Base-by-base conservation (phyloP, 2,888 invertebrate genomes). In the Smittia aterrima region DNA sequence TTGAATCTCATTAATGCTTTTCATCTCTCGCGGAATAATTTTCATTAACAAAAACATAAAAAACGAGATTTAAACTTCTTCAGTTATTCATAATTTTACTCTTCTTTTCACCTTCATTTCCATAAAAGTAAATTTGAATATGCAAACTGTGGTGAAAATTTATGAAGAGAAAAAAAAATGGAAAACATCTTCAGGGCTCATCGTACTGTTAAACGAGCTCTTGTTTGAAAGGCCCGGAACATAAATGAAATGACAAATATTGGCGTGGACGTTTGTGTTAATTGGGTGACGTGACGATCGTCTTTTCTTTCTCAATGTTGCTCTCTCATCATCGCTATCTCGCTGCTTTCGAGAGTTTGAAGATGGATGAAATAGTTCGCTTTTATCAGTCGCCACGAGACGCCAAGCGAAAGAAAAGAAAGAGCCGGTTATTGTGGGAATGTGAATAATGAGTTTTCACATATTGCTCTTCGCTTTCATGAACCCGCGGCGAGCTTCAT, bases 161-260 rank as follows among this genome's bases (percentile, higher is more conserved):
- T 2, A 58, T 58, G 58, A 22, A 13, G 7, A 58, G 58, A 22
- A 13, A 3, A 58, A 58, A 11, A 58, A 58, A 22, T 58, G 58
- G 22, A 58, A 58, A 58, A 58, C 58, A 22, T 47, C 47, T 47
- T 47, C 16, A 16, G 47, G 47, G 16, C 16, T 47, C 16, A n/a
- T 11, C 47, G n/a, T 11, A n/a, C 47, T n/a, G n/a, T 58, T 58
- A 18, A 11, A 58, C 22, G 58, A 58, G n/a, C 6, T 47, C 20
- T 58, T 58, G 58, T 68, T 40, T 41, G 70, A 27, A 16, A 7
- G 58, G 47, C 16, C 41, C 38, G 67, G 67, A 67, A 47, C 47
- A n/a, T 47, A n/a, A 68, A 70, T 70, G 70, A 70, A 70, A 54
- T 70, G 70, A 24, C 70, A 70, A 70, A 70, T 70, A 70, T 70